A percentile compares a stretch with the other conserved stretches of the same genome.
phyloP scores from a whole-genome alignment of 2,113 vertebrate species.

The Camelus dromedarius region DNA sequence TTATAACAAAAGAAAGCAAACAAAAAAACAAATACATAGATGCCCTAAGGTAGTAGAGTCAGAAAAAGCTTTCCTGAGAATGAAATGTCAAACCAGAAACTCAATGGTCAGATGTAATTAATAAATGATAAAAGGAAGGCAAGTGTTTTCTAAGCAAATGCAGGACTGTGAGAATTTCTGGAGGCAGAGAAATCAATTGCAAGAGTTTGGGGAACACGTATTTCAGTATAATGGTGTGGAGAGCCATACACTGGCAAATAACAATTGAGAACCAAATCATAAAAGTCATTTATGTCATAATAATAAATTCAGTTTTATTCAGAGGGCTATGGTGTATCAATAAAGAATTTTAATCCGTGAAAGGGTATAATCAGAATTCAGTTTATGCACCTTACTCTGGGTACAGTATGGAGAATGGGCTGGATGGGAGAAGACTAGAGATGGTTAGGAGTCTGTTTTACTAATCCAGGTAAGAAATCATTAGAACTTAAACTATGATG shows the following conservation, averaged over 20 bases:
- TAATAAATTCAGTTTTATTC: not conserved
- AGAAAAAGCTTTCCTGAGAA: not conserved
- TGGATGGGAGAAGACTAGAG: not conserved
- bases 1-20: no score
- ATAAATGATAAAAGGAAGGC: not conserved
- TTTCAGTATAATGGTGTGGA: not conserved
- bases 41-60: not conserved
- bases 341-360: not conserved
- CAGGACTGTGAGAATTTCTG: not conserved
- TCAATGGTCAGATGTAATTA: not conserved
- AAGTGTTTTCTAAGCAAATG: not conserved
- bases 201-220: not conserved
- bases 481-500: not conserved
- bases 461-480: not conserved
- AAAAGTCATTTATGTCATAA: not conserved
- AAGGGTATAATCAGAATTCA: not conserved
- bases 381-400: not conserved
- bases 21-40: not conserved
- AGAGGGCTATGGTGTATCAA: not conserved
- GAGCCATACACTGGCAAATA: not conserved
- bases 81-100: not conserved
- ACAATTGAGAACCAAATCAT: not conserved
- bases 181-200: not conserved
- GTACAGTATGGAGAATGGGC: not conserved
- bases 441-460: not conserved